These are phyloP conservation scores for Zaprionus obscuricornis DNA, from an alignment of 2,888 invertebrate genomes.

Conservation along the genomic window DNA sequence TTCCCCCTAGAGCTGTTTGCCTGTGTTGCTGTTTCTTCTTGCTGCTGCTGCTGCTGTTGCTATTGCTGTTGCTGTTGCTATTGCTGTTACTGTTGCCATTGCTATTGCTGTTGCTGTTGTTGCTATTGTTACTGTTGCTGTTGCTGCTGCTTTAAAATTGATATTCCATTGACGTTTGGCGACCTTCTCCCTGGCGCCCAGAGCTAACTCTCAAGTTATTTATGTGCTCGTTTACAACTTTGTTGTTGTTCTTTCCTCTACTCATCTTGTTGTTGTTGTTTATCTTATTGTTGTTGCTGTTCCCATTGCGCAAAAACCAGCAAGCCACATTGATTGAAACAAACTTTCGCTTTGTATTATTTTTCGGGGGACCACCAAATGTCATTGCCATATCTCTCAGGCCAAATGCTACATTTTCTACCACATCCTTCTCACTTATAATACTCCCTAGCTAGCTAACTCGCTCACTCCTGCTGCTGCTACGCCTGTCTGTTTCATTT, in stretches of 20 bases:
- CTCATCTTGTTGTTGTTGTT: slow-evolving; percentile 2
- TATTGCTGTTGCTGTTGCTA: background rate
- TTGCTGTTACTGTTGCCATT: background rate
- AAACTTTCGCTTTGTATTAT: slow-evolving; percentile 62
- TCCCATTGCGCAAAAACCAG: slow-evolving; percentile 25
- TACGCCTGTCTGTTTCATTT: background rate
- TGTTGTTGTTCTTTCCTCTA: slow-evolving; percentile 16
- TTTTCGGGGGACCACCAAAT: slow-evolving; percentile 32
- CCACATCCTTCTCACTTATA: background rate
- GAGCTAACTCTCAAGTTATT: slow-evolving; percentile 62
- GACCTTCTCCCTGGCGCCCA: slow-evolving; percentile 30
- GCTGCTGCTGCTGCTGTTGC: background rate
- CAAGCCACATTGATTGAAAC: slow-evolving; percentile 70
- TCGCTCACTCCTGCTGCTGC: background rate
- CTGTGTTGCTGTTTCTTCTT: background rate
- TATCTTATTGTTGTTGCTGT: slow-evolving; percentile 6
- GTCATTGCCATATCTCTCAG: slow-evolving; percentile 34
- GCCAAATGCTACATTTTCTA: background rate
- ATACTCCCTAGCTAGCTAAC: background rate
- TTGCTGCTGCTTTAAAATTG: slow-evolving; percentile 59
- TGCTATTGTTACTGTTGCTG: too few relatives aligned
- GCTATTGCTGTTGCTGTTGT: background rate
- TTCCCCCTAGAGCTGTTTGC: background rate
- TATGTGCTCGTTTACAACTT: slow-evolving; percentile 74
- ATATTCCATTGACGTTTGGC: slow-evolving; percentile 75